phyloP scores from a whole-genome alignment of 2,797 vertebrate species.

The Merluccius polli region DNA sequence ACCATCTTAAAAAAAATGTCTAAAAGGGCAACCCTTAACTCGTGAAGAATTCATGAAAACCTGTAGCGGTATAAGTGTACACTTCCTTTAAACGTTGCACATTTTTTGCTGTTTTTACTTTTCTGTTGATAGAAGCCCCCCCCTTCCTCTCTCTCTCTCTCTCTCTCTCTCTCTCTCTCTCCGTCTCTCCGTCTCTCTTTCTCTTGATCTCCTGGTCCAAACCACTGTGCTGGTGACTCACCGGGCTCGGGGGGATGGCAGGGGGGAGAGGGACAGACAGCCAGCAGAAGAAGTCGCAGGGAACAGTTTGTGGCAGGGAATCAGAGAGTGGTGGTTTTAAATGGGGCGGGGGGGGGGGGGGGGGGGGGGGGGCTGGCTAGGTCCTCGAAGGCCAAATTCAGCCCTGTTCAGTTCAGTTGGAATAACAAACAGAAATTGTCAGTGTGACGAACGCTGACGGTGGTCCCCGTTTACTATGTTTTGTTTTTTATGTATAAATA shows the following conservation, averaged over 20 bases:
- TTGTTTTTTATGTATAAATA: constrained; percentile 40
- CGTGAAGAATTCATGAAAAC: constrained; percentile 49
- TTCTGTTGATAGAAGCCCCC: too few relatives aligned
- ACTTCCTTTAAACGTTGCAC: too few relatives aligned
- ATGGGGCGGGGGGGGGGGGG: constrained; percentile 52
- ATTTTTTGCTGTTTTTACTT: too few relatives aligned
- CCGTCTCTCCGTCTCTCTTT: constrained; percentile 13
- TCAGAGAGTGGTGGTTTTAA: constrained; percentile 56
- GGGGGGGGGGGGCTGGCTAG: constrained; percentile 16
- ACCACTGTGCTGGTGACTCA: constrained; percentile 74
- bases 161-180: too few relatives aligned
- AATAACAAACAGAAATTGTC: constrained; percentile 66
- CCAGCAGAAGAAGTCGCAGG: constrained; percentile 54
- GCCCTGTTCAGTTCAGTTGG: constrained; percentile 51
- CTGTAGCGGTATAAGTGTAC: constrained; percentile 22
- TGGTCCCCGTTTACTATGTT: constrained; percentile 56
- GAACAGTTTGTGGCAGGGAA: constrained; percentile 55
- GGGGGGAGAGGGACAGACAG: constrained; percentile 30
- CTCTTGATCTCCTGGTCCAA: constrained; percentile 66
- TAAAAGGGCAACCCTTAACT: constrained; percentile 42
- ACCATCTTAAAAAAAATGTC: constrained; percentile 30
- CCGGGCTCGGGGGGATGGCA: constrained; percentile 63
- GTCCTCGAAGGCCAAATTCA: not conserved
- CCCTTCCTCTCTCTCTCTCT: too few relatives aligned
- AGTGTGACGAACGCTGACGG: constrained; percentile 56